Conservation (phyloP, 2,113 vertebrate species). For the Chrysochloris asiatica region DNA sequence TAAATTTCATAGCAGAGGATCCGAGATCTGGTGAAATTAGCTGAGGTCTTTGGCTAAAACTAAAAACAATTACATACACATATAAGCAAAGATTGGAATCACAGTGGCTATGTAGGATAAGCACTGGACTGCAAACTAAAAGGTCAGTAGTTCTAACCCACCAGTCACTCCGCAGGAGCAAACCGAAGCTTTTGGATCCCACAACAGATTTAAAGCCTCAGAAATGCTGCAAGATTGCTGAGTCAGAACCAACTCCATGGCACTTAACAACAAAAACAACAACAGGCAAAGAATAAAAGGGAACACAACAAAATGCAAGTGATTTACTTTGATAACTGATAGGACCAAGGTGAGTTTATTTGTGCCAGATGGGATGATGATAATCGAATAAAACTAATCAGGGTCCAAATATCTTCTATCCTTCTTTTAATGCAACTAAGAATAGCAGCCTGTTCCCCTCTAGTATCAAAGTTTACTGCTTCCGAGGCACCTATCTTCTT, state of each 20-base stretch:
- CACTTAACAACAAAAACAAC: no score
- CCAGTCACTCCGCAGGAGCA: no score
- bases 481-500: slow-evolving; percentile 30
- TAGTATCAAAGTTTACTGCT: slow-evolving; percentile 45
- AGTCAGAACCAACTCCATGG: no score
- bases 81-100: no score
- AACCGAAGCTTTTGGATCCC: no score
- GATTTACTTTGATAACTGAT: background rate
- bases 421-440: background rate
- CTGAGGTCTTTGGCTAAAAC: slow-evolving; percentile 4
- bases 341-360: slow-evolving; percentile 24
- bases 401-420: background rate
- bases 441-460: background rate
- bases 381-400: slow-evolving; percentile 19
- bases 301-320: slow-evolving; percentile 27
- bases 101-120: no score
- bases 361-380: background rate
- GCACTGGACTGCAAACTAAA: no score
- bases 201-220: no score
- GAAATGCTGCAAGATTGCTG: no score
- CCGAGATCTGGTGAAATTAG: slow-evolving; percentile 46
- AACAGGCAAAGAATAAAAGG: background rate
- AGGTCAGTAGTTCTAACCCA: no score
- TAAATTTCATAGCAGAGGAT: background rate
- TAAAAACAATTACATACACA: background rate